Percentiles rank a stretch among this genome's conserved stretches.
phyloP scores from a whole-genome alignment of 2,113 vertebrate species.

The Sardina pilchardus region DNA sequence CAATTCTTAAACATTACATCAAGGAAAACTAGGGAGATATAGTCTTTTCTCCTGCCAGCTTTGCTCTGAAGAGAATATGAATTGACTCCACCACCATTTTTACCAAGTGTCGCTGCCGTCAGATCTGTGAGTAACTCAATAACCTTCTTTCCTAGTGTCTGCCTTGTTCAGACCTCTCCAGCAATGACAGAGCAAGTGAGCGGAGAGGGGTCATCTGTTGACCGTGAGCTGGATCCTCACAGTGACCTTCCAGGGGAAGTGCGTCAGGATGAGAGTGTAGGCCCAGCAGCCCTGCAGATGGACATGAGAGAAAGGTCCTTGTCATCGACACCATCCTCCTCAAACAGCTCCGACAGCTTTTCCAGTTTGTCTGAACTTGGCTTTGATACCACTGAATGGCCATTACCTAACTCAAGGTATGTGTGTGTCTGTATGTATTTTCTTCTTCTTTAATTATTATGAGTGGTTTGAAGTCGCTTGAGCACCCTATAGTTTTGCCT shows the following conservation, averaged over 20 bases:
- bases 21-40: not conserved
- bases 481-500: not conserved
- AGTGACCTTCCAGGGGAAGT: not conserved
- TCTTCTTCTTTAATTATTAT: not conserved
- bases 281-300: not conserved
- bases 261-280: not conserved
- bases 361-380: conserved; percentile 16
- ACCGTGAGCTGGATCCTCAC: not conserved
- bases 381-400: conserved; percentile 3
- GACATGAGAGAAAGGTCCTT: not conserved
- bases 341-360: not conserved
- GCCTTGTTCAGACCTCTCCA: not conserved
- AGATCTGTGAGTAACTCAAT: not conserved
- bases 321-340: not conserved
- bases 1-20: conserved; percentile 17
- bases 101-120: not conserved
- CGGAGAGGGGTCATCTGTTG: not conserved
- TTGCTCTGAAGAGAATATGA: not conserved
- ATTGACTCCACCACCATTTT: not conserved
- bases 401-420: not conserved
- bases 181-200: not conserved
- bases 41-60: not conserved
- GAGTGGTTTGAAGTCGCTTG: not conserved
- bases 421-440: not conserved
- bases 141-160: not conserved